Conservation (phyloP, 2,113 vertebrate species). For the Excalfactoria chinensis region DNA sequence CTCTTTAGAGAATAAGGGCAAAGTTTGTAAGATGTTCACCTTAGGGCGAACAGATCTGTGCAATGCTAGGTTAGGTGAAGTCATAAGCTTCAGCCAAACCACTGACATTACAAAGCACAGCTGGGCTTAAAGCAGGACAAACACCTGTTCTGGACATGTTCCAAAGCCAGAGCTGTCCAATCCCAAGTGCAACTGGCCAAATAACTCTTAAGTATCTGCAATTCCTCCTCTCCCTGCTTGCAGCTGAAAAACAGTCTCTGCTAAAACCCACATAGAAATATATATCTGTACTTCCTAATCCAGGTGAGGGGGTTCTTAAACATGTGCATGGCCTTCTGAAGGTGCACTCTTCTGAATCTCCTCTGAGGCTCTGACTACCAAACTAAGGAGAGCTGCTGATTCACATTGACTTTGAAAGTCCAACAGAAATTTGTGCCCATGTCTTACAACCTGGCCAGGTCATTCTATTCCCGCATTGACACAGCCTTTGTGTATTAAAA, state of each 20-base stretch:
- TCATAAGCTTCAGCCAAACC: neutral
- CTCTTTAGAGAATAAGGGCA: neutral
- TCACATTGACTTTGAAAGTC: neutral
- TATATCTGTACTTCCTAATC: neutral
- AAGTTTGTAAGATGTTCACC: neutral
- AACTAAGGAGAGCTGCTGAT: neutral
- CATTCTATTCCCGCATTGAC: accelerated
- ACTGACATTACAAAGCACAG: neutral
- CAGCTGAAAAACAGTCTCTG: neutral
- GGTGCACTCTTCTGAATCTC: neutral
- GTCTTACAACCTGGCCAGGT: neutral
- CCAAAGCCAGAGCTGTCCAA: neutral
- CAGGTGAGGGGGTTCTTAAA: neutral
- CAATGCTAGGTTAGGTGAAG: neutral
- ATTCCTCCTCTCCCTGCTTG: neutral
- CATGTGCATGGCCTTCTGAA: neutral
- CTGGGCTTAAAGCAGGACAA: neutral
- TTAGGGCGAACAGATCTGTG: neutral
- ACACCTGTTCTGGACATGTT: neutral
- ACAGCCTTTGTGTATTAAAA: neutral
- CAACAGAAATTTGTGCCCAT: neutral
- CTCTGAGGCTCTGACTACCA: neutral
- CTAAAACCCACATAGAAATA: neutral
- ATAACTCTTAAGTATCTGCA: neutral
- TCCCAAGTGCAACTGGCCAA: neutral